Base-by-base conservation (phyloP, 2,797 vertebrate species). In the Atherinosoma microstoma region DNA sequence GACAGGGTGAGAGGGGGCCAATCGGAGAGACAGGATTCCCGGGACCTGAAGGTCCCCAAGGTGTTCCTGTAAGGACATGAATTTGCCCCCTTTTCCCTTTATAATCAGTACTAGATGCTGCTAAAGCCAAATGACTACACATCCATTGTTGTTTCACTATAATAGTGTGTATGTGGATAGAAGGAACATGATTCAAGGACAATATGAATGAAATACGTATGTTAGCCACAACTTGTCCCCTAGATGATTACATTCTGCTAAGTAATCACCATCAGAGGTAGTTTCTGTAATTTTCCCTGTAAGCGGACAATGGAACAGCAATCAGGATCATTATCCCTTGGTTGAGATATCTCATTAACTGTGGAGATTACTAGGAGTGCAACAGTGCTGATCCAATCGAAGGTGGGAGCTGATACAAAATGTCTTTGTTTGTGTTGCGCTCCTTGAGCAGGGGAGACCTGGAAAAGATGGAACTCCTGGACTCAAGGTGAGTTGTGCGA, bases 381-480 rank as follows among this genome's bases (percentile, higher is more conserved):
- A 93, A 84, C 87, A 82, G 91, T 71, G 89, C 91, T 87, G 88
- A 91, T 93, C 92, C 90, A 91, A 89, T 93, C 91, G 80, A 90
- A 90, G 84, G 85, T 80, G 78, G 89, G 80, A 80, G 87, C 86
- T 89, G 88, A 92, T 88, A 87, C 83, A 69, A 90, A 82, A 85
- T 91, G 88, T 66, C 90, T 89, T 82, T 91, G 89, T 92, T 92
- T 94, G 80, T 92, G 87, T 90, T 92, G 72, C 82, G 73, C 84
- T 90, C 20, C 73, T 83, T 76, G 91, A 84, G 83, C 92, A 99
- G 98, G 98, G 98, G 77, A 93, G 95, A 90, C 94, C 95, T 80
- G 98, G 98, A 90, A 98, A 96, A 93, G 97, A 98, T 92, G 98
- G 98, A 88, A 94, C 96, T 89, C 96, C 97, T 51, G 98, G 98